phyloP scores from a whole-genome alignment of 2,113 vertebrate species.

The Canis aureus region DNA sequence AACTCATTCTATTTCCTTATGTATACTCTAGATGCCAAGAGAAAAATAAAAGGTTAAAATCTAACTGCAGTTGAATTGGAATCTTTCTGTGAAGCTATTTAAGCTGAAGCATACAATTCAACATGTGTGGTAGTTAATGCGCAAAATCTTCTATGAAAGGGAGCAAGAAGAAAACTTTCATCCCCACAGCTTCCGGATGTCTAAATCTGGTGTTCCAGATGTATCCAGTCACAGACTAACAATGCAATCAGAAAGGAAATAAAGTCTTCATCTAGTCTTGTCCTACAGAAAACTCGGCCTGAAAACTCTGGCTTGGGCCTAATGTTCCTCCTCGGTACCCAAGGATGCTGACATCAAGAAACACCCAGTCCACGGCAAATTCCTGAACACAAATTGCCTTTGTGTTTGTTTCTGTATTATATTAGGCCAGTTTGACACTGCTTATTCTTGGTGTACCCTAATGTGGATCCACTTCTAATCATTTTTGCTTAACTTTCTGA shows the following conservation, averaged over 20 bases:
- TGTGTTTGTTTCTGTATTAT: background rate
- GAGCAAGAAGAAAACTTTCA: background rate
- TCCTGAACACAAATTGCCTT: background rate
- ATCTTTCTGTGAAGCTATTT: constrained; percentile 40
- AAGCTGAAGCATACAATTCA: background rate
- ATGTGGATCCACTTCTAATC: background rate
- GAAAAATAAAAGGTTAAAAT: constrained; percentile 48
- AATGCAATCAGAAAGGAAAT: constrained; percentile 28
- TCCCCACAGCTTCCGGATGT: background rate
- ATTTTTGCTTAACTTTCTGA: background rate
- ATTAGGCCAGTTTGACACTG: background rate
- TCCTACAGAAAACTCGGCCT: constrained; percentile 32
- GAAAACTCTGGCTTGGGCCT: background rate
- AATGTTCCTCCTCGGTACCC: background rate
- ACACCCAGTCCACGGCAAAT: background rate
- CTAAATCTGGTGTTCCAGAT: background rate
- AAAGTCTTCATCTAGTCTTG: background rate
- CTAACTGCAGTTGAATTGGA: background rate
- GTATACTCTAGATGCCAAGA: background rate
- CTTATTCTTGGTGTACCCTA: background rate
- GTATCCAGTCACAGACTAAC: background rate
- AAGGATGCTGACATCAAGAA: background rate
- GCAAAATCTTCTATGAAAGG: background rate
- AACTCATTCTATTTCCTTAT: constrained; percentile 43
- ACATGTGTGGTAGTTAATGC: background rate